Percentiles rank a stretch among this genome's conserved stretches.
phyloP scores from a whole-genome alignment of 2,888 invertebrate species.

The Standfussiana lucernea region DNA sequence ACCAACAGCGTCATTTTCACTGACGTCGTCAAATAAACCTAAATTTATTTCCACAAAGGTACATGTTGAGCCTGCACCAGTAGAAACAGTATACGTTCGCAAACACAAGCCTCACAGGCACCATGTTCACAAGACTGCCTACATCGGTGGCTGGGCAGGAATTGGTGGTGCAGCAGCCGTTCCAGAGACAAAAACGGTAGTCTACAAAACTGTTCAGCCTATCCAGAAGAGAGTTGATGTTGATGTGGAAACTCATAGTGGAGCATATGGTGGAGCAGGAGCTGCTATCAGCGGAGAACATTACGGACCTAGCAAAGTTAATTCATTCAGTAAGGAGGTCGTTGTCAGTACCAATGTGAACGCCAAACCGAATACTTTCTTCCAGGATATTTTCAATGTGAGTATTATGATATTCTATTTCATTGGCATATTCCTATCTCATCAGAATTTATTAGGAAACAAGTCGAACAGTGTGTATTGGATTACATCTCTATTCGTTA shows the following conservation, averaged over 20 bases:
- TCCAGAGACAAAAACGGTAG: slow-evolving; percentile 63
- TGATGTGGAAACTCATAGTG: slow-evolving; percentile 72
- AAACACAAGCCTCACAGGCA: slow-evolving; percentile 81
- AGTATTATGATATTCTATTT: slow-evolving; percentile 70
- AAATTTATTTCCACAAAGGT: slow-evolving; percentile 71
- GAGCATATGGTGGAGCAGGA: slow-evolving; percentile 66
- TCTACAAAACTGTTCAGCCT: slow-evolving; percentile 69
- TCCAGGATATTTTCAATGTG: slow-evolving; percentile 92
- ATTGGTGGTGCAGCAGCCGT: slow-evolving; percentile 69
- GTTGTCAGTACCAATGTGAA: slow-evolving; percentile 30
- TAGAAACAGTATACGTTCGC: slow-evolving; percentile 75
- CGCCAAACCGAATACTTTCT: slow-evolving; percentile 78
- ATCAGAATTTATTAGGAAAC: neutral
- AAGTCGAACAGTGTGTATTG: neutral
- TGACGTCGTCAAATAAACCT: neutral
- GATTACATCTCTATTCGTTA: neutral
- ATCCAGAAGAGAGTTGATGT: slow-evolving; percentile 83
- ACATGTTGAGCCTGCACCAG: slow-evolving; percentile 75
- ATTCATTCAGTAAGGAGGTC: slow-evolving; percentile 37
- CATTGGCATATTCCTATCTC: neutral
- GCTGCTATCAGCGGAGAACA: slow-evolving; percentile 64
- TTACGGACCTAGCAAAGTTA: slow-evolving; percentile 71
- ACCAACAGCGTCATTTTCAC: neutral
- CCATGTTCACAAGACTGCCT: slow-evolving; percentile 80
- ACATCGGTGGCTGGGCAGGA: slow-evolving; percentile 81